Percentiles rank a stretch among this genome's conserved stretches.
phyloP scores from a whole-genome alignment of 2,888 invertebrate species.

The Euproctis similis region DNA sequence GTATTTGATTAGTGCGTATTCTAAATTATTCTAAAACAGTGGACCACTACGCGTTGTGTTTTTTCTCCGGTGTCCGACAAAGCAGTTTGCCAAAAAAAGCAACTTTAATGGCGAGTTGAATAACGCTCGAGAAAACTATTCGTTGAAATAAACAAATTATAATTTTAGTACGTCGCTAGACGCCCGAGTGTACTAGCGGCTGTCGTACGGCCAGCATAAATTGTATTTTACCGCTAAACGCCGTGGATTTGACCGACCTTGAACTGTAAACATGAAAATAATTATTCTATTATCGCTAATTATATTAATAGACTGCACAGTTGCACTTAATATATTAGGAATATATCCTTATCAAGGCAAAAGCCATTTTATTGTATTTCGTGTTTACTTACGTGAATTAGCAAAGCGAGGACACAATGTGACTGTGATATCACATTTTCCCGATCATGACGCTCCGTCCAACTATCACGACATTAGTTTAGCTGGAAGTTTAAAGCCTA shows the following conservation, averaged over 20 bases:
- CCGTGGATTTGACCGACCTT: slow-evolving; percentile 6
- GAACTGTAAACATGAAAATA: slow-evolving; percentile 26
- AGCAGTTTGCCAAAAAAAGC: too few relatives aligned
- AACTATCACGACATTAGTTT: slow-evolving; percentile 79
- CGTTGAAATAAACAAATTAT: background rate
- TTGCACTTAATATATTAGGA: slow-evolving; percentile 72
- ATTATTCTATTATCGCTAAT: slow-evolving; percentile 21
- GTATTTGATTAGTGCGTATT: too few relatives aligned
- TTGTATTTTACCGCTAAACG: background rate
- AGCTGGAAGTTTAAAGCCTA: slow-evolving; percentile 31
- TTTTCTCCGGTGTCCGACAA: too few relatives aligned
- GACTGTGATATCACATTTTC: slow-evolving; percentile 80
- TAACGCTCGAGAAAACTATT: too few relatives aligned
- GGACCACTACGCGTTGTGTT: too few relatives aligned
- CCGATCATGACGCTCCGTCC: slow-evolving; percentile 53
- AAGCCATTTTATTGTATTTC: slow-evolving; percentile 81
- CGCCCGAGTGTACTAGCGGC: slow-evolving; percentile 2
- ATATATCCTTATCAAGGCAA: slow-evolving; percentile 80
- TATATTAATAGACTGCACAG: slow-evolving; percentile 19
- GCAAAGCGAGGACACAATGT: slow-evolving; percentile 79
- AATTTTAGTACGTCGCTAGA: slow-evolving; percentile 9
- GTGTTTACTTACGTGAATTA: slow-evolving; percentile 75
- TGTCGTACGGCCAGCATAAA: background rate
- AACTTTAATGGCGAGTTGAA: too few relatives aligned
- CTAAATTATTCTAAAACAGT: too few relatives aligned